Percentiles rank a stretch among this genome's conserved stretches.
phyloP scores from a whole-genome alignment of 1,140 invertebrate genomes.

The Ostrea edulis region DNA sequence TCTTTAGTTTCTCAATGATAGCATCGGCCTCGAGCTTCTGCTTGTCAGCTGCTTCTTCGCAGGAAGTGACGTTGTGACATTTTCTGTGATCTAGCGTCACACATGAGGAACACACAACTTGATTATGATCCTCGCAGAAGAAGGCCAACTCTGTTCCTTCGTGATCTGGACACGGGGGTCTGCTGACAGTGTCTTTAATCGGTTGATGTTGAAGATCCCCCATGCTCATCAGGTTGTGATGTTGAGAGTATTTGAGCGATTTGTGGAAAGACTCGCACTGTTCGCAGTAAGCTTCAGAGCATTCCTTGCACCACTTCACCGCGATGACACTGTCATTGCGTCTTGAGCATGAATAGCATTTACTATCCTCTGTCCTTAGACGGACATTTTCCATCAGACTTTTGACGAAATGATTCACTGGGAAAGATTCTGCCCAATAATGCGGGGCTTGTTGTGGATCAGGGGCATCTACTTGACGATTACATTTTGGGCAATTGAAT shows the following conservation, averaged over 20 bases:
- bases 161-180: conserved; percentile 60
- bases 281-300: conserved; percentile 60
- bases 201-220: conserved; percentile 57
- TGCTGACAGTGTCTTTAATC: conserved; percentile 51
- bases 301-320: conserved; percentile 61
- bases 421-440: conserved; percentile 45
- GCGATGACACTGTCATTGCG: conserved; percentile 51
- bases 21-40: conserved; percentile 55
- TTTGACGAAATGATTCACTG: conserved; percentile 57
- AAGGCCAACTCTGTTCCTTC: conserved; percentile 58
- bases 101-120: conserved; percentile 59
- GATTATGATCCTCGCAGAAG: conserved; percentile 62
- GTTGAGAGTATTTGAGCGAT: conserved; percentile 52
- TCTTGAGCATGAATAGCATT: conserved; percentile 58
- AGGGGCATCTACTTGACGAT: conserved; percentile 32
- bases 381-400: conserved; percentile 58
- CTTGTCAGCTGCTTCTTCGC: conserved; percentile 59
- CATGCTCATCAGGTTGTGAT: conserved; percentile 58
- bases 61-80: conserved; percentile 57
- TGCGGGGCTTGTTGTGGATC: conserved; percentile 35
- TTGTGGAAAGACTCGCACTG: conserved; percentile 58
- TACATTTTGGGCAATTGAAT: conserved; percentile 53
- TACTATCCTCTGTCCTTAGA: conserved; percentile 49
- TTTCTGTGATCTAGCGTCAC: conserved; percentile 59
- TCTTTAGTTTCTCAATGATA: conserved; percentile 56